phyloP scores from a whole-genome alignment of 2,888 invertebrate species.

The Gastrophysa polygoni region DNA sequence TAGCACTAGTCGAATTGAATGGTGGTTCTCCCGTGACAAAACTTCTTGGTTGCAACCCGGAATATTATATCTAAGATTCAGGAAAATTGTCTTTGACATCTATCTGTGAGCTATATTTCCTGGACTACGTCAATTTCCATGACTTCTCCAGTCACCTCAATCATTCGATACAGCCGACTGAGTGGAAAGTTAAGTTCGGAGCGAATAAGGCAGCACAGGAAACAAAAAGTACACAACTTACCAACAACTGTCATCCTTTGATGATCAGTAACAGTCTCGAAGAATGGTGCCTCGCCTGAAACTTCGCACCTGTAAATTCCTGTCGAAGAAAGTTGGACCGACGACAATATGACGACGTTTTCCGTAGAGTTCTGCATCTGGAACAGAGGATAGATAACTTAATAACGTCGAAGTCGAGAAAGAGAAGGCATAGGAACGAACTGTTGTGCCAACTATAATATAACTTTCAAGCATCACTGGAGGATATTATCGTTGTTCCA shows the following conservation, averaged over 20 bases:
- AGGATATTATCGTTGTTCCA: too few relatives aligned
- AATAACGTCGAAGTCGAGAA: not conserved
- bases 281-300: slow-evolving; percentile 73
- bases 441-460: too few relatives aligned
- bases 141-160: too few relatives aligned
- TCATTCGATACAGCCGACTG: too few relatives aligned
- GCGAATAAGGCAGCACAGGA: not conserved
- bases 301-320: slow-evolving; percentile 74
- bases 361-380: slow-evolving; percentile 74
- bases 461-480: too few relatives aligned
- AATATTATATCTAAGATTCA: not conserved
- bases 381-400: slow-evolving; percentile 36
- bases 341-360: slow-evolving; percentile 67
- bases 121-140: too few relatives aligned
- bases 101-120: too few relatives aligned
- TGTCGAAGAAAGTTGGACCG: slow-evolving; percentile 68
- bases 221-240: slow-evolving; percentile 58
- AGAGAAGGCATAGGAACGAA: not conserved
- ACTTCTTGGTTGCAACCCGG: not conserved
- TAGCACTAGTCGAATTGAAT: too few relatives aligned
- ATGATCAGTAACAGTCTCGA: slow-evolving; percentile 71
- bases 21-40: too few relatives aligned
- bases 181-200: too few relatives aligned
- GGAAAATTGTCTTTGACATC: too few relatives aligned
- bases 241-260: slow-evolving; percentile 73